Conservation (phyloP, 2,113 vertebrate species). For the Plotosus lineatus region DNA sequence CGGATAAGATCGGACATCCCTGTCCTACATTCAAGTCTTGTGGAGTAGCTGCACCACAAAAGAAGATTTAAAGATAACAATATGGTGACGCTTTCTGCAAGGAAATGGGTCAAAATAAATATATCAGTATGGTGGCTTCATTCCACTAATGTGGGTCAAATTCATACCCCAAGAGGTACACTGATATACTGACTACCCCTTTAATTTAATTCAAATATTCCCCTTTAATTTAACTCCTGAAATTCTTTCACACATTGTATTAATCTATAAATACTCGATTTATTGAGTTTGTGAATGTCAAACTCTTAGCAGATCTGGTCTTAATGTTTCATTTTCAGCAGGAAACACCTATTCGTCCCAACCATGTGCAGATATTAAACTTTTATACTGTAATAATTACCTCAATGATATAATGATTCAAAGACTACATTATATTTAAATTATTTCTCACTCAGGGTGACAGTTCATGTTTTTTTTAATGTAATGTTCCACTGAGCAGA, state of each 20-base stretch:
- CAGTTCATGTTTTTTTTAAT: conserved; percentile 22
- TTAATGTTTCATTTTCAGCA: neutral
- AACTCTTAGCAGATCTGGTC: neutral
- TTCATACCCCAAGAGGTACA: neutral
- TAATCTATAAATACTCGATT: neutral
- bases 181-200: neutral
- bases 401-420: conserved; percentile 5
- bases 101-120: conserved; percentile 31
- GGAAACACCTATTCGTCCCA: neutral
- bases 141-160: neutral
- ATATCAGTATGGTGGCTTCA: neutral
- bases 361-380: conserved; percentile 11
- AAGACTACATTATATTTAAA: conserved; percentile 17
- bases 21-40: too few species aligned
- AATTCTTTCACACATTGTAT: neutral
- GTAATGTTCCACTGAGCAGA: conserved; percentile 5
- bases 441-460: neutral
- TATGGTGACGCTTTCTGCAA: conserved; percentile 41
- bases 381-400: conserved; percentile 23
- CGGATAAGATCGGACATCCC: too few species aligned
- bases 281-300: too few species aligned
- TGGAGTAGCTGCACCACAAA: too few species aligned
- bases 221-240: too few species aligned
- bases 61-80: too few species aligned
- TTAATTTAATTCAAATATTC: neutral